A percentile compares a stretch with the other conserved stretches of the same genome.
These are phyloP conservation scores for Schmidtea mediterranea DNA, from an alignment of 1,140 invertebrate species.

Conservation along the genomic window DNA sequence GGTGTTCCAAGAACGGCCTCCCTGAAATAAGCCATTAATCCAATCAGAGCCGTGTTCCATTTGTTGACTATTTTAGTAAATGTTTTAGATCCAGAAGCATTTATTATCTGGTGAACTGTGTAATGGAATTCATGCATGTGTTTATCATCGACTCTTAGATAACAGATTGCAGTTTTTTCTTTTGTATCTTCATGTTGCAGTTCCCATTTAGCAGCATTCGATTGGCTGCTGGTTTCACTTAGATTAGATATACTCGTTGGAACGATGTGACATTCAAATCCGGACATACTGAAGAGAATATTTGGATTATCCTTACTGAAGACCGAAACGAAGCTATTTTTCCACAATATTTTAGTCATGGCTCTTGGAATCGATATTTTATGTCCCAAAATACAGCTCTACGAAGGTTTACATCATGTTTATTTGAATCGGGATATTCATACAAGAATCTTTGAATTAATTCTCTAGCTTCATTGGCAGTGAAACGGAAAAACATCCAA, in stretches of 20 bases:
- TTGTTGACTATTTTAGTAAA: constrained; percentile 99
- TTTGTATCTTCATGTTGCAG: constrained; percentile 96
- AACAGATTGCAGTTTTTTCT: constrained; percentile 91
- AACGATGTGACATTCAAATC: constrained; percentile 90
- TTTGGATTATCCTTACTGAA: constrained; percentile 99
- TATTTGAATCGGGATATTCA: constrained; percentile 97
- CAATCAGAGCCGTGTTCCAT: constrained; percentile 97
- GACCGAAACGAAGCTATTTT: constrained; percentile 89
- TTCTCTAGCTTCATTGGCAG: constrained; percentile 82
- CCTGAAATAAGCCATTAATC: constrained; percentile 95
- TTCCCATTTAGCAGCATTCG: no score
- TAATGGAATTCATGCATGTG: constrained; percentile 89
- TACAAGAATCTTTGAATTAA: constrained; percentile 90
- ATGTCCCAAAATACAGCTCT: constrained; percentile 99
- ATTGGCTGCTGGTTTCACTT: constrained; percentile 53
- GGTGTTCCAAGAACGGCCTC: constrained; percentile 97
- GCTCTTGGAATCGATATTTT: constrained; percentile 80
- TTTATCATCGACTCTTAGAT: constrained; percentile 87
- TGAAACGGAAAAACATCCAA: constrained; percentile 73
- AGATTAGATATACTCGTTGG: constrained; percentile 56
- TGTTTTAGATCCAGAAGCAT: constrained; percentile 96
- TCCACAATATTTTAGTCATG: constrained; percentile 93
- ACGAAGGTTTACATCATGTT: constrained; percentile 95
- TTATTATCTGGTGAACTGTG: constrained; percentile 83
- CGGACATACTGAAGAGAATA: constrained; percentile 91